Evolutionary conservation across 1,140 invertebrate genomes (phyloP), one percentile per base, ranked within the genome.

Genomic region (Steinernema feltiae): DNA sequence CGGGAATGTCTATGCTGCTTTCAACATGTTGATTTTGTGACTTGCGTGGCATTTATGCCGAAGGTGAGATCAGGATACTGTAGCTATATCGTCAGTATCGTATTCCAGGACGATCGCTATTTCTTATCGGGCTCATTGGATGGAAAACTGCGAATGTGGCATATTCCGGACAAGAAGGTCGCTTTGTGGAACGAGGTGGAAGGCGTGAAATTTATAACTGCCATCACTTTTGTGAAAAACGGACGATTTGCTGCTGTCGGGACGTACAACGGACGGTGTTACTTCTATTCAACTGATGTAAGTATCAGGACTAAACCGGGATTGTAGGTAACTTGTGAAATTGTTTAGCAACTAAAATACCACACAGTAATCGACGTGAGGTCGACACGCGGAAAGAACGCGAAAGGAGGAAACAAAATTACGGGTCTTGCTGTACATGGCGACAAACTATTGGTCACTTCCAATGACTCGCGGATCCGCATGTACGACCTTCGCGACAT

Each of bases 1-100:
- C 92, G 93, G 83, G 96, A 98, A 87, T 99, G 97, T 86, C 90
- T 99, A 0, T 98, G 96, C 87, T 97, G 94, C 87, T 99, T 99
- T 87, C 95, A 98, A 86, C 96, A 98, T 85, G 96, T 98, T 81
- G 96, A 98, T 88, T 98, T 98, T 88, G 95, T 98, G 24, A 98
- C 96, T 0, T 94, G 95, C 0, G 97, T 99, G 82, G 95, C 94
- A 35, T 99, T 99, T 87, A 95, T 98, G 89, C 96, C 97, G 0
- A 91, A 92, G 75, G 90, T 90, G 85, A 21, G 72, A 78, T 87
- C 88, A 94, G 76, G 79, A 24, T 84, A 76, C 29, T 69, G 76
- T 53, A 24, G 32, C 12, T 70, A 81, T 30, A 75, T 78, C 1
- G 77, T 81, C 53, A 78, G 73, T 21, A 72, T 82, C 1, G n/a